Evolutionary conservation across 1,140 invertebrate species (phyloP).

Genomic region (Berghia stephanieae): DNA sequence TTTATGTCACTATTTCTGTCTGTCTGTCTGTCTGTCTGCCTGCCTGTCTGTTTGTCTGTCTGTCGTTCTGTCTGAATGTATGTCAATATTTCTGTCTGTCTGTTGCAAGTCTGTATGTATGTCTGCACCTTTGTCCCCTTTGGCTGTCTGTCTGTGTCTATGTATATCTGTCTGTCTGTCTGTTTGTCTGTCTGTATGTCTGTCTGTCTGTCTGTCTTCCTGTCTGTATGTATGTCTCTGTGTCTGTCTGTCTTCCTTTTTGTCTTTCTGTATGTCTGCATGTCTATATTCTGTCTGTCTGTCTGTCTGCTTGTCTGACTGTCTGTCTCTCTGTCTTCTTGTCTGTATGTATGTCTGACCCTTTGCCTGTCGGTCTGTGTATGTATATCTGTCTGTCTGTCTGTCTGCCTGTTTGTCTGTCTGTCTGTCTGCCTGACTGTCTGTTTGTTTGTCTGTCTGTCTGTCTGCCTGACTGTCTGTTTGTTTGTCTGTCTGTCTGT

Average conservation of each 20-base stretch:
- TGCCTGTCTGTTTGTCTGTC: no score
- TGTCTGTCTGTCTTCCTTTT: neutral
- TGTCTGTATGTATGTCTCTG: neutral
- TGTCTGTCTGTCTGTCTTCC: neutral
- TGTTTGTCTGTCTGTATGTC: neutral
- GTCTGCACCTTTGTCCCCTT: neutral
- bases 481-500: no score
- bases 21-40: no score
- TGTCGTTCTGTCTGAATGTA: no score
- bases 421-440: no score
- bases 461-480: no score
- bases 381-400: no score
- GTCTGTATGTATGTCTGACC: neutral
- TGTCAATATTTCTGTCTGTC: neutral
- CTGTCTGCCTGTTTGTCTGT: no score
- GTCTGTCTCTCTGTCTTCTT: neutral
- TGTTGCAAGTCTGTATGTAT: neutral
- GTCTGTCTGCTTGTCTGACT: neutral
- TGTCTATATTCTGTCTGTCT: neutral
- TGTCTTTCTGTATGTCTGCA: no score
- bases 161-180: neutral
- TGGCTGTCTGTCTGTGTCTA: slow-evolving; percentile 19
- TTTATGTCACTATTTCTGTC: no score
- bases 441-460: no score
- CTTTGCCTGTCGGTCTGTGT: neutral